Percentiles rank a stretch among this genome's conserved stretches.
Conservation (phyloP, 2,113 vertebrate genomes). For the Grallaria varia region DNA sequence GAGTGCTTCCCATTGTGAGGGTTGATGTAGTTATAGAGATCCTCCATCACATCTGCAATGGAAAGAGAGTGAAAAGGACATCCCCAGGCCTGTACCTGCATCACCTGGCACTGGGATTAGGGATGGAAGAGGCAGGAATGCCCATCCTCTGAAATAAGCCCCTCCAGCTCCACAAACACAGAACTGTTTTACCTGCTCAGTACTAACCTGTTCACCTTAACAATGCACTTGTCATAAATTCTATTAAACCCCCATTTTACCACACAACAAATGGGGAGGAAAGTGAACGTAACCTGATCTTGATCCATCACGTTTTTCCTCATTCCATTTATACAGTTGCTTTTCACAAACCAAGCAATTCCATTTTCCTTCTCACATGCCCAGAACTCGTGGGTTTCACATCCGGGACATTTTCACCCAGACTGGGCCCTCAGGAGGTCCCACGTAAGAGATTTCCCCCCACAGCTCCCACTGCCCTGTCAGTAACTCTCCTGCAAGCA, state of each 20-base stretch:
- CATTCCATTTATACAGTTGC: not conserved
- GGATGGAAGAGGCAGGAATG: not conserved
- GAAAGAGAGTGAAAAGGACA: not conserved
- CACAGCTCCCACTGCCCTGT: not conserved
- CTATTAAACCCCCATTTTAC: not conserved
- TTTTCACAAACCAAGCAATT: not conserved
- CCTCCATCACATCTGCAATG: constrained; percentile 91
- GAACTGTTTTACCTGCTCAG: not conserved
- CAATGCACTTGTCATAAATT: fast-evolving
- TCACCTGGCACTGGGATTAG: not conserved
- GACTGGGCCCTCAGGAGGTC: not conserved
- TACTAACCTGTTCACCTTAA: not conserved
- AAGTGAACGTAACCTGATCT: not conserved
- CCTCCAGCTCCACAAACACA: not conserved
- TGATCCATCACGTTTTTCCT: not conserved
- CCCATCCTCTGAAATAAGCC: not conserved
- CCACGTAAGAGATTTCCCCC: not conserved
- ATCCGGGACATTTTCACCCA: not conserved
- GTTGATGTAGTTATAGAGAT: constrained; percentile 91
- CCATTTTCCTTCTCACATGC: not conserved
- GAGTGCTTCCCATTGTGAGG: constrained; percentile 87
- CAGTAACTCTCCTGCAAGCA: not conserved
- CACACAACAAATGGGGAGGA: not conserved
- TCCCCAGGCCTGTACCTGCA: fast-evolving
- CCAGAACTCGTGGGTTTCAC: not conserved